Conservation (phyloP, 1,140 invertebrate genomes). For the Drosophila arawakana region DNA sequence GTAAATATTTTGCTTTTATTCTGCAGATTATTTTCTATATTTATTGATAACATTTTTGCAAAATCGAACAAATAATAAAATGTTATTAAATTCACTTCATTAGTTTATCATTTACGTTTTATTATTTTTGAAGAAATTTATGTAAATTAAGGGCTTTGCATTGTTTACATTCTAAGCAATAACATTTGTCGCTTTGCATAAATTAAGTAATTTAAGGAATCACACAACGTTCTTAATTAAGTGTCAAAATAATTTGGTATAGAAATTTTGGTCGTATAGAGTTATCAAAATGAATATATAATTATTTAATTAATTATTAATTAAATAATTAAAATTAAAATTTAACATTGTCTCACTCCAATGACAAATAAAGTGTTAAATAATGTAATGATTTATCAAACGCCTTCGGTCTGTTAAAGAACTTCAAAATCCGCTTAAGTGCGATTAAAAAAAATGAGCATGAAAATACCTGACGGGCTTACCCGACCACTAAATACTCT, state of each 20-base stretch:
- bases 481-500: too few species aligned
- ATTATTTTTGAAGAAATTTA: not conserved
- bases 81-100: not conserved
- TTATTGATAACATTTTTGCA: constrained; percentile 21
- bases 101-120: constrained; percentile 15
- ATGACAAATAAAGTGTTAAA: too few species aligned
- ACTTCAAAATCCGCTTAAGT: not conserved
- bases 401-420: not conserved
- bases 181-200: not conserved
- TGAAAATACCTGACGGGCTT: not conserved
- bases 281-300: not conserved
- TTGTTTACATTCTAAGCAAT: not conserved
- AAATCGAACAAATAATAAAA: not conserved
- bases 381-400: too few species aligned
- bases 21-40: constrained; percentile 20
- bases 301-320: too few species aligned
- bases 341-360: too few species aligned
- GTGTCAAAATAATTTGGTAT: not conserved
- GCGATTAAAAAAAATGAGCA: not conserved
- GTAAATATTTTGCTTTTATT: constrained; percentile 45
- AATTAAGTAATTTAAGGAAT: not conserved
- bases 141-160: not conserved
- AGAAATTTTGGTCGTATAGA: too few species aligned
- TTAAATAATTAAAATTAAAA: too few species aligned
- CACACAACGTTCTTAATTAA: not conserved